Conservation (phyloP, 2,113 vertebrate species). For the Theristicus caerulescens region DNA sequence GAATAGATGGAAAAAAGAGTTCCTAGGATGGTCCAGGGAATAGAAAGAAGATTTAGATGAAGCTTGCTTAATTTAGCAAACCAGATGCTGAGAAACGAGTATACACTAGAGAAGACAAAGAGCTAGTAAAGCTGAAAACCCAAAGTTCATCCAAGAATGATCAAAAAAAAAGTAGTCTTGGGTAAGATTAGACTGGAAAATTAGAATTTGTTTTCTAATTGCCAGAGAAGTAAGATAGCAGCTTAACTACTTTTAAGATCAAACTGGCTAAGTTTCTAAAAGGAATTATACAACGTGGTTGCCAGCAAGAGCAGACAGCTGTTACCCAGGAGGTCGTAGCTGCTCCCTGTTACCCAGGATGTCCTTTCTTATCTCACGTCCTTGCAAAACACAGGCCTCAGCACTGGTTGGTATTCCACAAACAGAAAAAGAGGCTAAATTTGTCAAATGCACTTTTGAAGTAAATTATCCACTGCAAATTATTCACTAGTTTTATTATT, state of each 20-base stretch:
- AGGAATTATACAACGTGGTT: not conserved
- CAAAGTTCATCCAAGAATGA: not conserved
- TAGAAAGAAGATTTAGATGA: not conserved
- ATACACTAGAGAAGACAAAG: not conserved
- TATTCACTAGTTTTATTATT: slow-evolving; percentile 33
- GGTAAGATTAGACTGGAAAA: slow-evolving; percentile 1
- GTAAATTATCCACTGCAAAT: slow-evolving; percentile 21
- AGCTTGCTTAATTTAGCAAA: not conserved
- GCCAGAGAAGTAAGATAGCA: not conserved
- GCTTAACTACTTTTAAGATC: not conserved
- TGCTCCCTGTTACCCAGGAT: not conserved
- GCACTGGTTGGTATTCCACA: not conserved
- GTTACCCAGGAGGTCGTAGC: not conserved
- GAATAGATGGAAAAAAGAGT: not conserved
- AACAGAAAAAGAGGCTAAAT: not conserved
- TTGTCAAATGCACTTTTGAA: not conserved
- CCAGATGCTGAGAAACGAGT: not conserved
- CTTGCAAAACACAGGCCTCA: not conserved
- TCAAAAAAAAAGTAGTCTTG: not conserved
- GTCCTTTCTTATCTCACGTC: not conserved
- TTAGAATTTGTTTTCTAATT: not conserved
- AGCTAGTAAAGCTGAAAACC: not conserved
- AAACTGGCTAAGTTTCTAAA: not conserved
- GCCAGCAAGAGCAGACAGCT: not conserved
- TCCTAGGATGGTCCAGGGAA: not conserved